Percentiles rank a stretch among this genome's conserved stretches.
These are phyloP conservation scores for Oscheius onirici DNA, from an alignment of 2,888 invertebrate species.

Conservation along the genomic window DNA sequence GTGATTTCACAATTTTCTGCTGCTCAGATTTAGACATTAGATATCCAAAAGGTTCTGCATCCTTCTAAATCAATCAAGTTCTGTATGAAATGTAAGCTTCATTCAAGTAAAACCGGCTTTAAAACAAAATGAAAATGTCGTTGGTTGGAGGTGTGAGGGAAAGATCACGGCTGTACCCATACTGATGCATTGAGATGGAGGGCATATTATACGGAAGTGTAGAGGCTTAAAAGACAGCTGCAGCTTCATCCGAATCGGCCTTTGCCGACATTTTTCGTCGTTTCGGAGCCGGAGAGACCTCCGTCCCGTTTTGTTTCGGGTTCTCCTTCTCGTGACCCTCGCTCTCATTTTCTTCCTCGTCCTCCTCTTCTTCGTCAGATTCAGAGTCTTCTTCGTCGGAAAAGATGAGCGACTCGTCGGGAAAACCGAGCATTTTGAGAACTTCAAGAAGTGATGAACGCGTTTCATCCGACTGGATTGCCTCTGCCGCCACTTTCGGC, in stretches of 20 bases:
- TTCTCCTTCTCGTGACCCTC: constrained; percentile 3
- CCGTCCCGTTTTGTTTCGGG: neutral
- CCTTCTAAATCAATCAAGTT: too few relatives aligned
- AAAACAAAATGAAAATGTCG: neutral
- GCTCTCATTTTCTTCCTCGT: neutral
- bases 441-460: neutral
- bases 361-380: neutral
- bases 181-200: neutral
- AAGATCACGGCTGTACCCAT: neutral
- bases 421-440: neutral
- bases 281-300: neutral
- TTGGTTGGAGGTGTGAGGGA: neutral
- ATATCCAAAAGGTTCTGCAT: too few relatives aligned
- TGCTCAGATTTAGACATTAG: too few relatives aligned
- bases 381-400: neutral
- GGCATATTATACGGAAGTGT: too few relatives aligned
- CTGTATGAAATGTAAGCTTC: neutral
- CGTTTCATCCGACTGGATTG: neutral
- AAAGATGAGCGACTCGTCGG: neutral
- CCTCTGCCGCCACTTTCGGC: neutral
- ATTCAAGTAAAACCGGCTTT: neutral
- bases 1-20: too few relatives aligned
- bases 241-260: too few relatives aligned
- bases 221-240: too few relatives aligned
- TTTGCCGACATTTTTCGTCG: neutral